Conservation (phyloP, 2,113 vertebrate genomes). For the Dascyllus trimaculatus region DNA sequence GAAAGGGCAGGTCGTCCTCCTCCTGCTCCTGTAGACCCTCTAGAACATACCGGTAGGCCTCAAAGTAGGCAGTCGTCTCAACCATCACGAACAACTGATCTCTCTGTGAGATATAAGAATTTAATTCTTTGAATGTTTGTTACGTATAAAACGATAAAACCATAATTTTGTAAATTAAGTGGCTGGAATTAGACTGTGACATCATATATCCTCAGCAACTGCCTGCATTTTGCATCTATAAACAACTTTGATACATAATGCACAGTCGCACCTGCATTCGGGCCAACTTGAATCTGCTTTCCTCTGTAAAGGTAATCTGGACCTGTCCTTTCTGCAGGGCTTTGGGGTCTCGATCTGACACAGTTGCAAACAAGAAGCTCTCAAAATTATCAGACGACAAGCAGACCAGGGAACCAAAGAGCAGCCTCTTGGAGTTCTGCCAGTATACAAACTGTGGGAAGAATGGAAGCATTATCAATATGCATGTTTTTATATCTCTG, state of each 20-base stretch:
- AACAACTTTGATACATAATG: not conserved
- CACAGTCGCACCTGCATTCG: constrained; percentile 65
- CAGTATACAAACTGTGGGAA: constrained; percentile 88
- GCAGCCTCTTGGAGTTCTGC: constrained; percentile 93
- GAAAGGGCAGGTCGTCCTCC: constrained; percentile 90
- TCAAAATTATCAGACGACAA: constrained; percentile 93
- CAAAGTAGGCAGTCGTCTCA: constrained; percentile 95
- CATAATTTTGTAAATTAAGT: not conserved
- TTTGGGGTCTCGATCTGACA: constrained; percentile 87
- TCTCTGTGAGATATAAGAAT: constrained; percentile 55
- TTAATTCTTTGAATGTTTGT: not conserved
- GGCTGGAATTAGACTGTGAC: not conserved
- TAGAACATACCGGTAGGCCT: constrained; percentile 93
- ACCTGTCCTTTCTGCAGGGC: constrained; percentile 85
- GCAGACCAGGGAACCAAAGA: constrained; percentile 94
- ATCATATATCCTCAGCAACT: not conserved
- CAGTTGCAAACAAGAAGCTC: constrained; percentile 92
- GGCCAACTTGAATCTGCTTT: constrained; percentile 86
- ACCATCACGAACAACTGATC: constrained; percentile 93
- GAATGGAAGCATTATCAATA: not conserved
- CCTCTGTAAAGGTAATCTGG: constrained; percentile 87
- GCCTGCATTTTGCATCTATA: not conserved
- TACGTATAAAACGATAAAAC: not conserved
- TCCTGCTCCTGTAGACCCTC: constrained; percentile 90
- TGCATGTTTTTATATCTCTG: not conserved